Percentiles rank a stretch among this genome's conserved stretches.
Conservation (phyloP, 1,140 invertebrate genomes). For the Neodiprion virginianus region DNA sequence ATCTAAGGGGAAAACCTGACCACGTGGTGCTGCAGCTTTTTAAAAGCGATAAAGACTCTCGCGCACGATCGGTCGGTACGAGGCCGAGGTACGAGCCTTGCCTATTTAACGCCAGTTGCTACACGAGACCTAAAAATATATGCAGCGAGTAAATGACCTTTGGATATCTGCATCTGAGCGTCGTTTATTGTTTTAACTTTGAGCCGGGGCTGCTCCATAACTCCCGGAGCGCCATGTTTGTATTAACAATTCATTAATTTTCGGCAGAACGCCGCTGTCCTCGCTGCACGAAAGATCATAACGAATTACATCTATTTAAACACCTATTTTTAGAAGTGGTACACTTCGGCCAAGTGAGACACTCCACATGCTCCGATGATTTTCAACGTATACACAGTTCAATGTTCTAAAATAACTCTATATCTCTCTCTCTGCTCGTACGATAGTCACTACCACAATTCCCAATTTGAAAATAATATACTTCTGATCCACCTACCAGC, state of each 20-base stretch:
- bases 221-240: slow-evolving; percentile 30
- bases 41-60: background rate
- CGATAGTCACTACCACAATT: too few relatives aligned
- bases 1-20: background rate
- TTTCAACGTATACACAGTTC: slow-evolving; percentile 2
- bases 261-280: background rate
- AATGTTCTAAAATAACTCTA: background rate
- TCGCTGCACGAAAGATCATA: slow-evolving; percentile 9
- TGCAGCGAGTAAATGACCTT: slow-evolving; percentile 35
- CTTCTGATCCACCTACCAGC: too few relatives aligned
- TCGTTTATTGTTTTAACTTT: slow-evolving; percentile 54
- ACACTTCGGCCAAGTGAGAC: slow-evolving; percentile 15
- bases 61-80: background rate
- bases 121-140: slow-evolving; percentile 15
- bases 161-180: slow-evolving; percentile 42
- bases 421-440: background rate
- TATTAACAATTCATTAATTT: slow-evolving; percentile 44
- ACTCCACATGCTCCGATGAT: slow-evolving; percentile 14
- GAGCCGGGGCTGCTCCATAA: slow-evolving; percentile 32
- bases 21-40: slow-evolving; percentile 1
- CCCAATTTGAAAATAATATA: too few relatives aligned
- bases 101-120: slow-evolving; percentile 7
- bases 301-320: slow-evolving; percentile 14
- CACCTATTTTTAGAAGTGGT: slow-evolving; percentile 9
- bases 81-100: background rate